These are phyloP conservation scores for Yoshiicerus persimilis DNA, from an alignment of 1,140 invertebrate genomes.

Conservation along the genomic window DNA sequence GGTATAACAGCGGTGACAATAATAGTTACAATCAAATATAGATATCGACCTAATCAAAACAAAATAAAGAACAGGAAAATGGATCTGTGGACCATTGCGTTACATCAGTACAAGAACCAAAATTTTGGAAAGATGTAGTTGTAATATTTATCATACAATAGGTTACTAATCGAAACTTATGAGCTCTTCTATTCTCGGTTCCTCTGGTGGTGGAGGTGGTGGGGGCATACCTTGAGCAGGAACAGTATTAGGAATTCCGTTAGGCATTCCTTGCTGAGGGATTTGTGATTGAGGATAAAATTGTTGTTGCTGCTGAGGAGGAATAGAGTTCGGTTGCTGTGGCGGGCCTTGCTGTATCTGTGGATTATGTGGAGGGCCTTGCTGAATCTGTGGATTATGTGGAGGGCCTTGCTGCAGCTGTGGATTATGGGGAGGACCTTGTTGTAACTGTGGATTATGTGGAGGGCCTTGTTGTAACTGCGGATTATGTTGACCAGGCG, in stretches of 20 bases:
- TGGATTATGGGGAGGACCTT: neutral
- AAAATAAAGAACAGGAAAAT: neutral
- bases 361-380: conserved; percentile 31
- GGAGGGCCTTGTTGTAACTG: conserved; percentile 49
- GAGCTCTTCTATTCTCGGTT: conserved; percentile 63
- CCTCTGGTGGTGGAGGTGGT: neutral
- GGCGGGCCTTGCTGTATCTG: conserved; percentile 31
- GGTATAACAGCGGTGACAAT: neutral
- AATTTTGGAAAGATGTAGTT: neutral
- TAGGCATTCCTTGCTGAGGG: neutral
- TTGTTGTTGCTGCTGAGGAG: conserved; percentile 45
- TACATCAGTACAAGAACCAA: neutral
- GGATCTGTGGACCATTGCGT: neutral
- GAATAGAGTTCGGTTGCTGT: neutral
- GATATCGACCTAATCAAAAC: neutral
- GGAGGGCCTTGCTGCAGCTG: conserved; percentile 24
- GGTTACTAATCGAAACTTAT: conserved; percentile 73
- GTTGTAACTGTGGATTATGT: no score
- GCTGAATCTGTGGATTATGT: conserved; percentile 43
- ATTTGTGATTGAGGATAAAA: conserved; percentile 40
- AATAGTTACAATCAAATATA: no score
- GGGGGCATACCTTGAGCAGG: neutral
- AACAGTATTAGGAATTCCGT: neutral
- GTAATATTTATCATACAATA: neutral
- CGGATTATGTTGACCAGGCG: neutral